Evolutionary conservation across 2,797 vertebrate species (phyloP).

Genomic region (Rhinophrynus dorsalis): DNA sequence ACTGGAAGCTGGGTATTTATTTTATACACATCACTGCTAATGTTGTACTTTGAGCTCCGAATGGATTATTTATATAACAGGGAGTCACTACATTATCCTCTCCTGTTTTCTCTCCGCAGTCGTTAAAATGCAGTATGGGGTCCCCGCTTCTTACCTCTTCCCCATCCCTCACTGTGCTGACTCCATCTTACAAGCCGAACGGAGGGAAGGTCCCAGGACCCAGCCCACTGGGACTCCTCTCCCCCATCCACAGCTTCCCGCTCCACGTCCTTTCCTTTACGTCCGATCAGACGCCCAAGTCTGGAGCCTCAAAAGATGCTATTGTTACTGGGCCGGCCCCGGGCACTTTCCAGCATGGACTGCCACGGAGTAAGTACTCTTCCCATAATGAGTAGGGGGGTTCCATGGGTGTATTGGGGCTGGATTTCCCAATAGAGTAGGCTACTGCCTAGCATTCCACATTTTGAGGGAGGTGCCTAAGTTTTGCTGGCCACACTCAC

Average conservation of each 20-base stretch:
- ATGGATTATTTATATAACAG: too few species aligned
- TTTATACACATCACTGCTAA: too few species aligned
- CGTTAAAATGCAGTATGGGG: constrained; percentile 71
- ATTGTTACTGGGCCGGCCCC: constrained; percentile 77
- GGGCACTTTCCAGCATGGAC: constrained; percentile 75
- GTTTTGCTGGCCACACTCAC: too few species aligned
- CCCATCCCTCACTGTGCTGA: constrained; percentile 72
- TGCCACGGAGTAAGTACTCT: constrained; percentile 75
- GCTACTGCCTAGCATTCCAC: too few species aligned
- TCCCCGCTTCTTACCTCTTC: constrained; percentile 70
- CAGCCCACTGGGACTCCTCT: constrained; percentile 59
- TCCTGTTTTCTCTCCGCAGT: constrained; percentile 48
- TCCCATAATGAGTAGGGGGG: too few species aligned
- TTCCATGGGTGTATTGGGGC: too few species aligned
- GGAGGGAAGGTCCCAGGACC: constrained; percentile 69
- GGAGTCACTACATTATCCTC: too few species aligned
- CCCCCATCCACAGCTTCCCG: constrained; percentile 72
- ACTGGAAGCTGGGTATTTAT: too few species aligned
- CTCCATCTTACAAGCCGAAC: constrained; percentile 72
- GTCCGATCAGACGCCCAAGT: constrained; percentile 70
- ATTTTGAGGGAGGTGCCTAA: too few species aligned
- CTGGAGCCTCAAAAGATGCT: constrained; percentile 75
- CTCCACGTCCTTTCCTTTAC: constrained; percentile 78
- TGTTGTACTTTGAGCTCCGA: too few species aligned
- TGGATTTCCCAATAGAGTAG: too few species aligned